Evolutionary conservation across 2,797 vertebrate genomes (phyloP).

Genomic region (Sternarchorhynchus goeldii): DNA sequence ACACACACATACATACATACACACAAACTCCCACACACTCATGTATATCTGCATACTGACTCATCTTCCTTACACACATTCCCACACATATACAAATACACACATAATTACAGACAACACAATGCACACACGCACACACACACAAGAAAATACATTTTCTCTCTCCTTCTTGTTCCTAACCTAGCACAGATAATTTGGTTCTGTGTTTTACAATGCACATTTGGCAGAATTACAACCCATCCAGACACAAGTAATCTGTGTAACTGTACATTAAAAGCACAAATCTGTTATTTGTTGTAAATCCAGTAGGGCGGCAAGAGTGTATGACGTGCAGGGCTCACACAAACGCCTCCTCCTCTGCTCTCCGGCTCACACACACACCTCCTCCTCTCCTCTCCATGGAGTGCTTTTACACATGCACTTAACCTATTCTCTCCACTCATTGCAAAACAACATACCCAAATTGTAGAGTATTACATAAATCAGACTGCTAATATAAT

Average conservation of each 20-base stretch:
- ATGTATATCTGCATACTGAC: neutral
- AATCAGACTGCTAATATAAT: constrained; percentile 80
- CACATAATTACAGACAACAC: constrained; percentile 22
- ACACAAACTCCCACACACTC: neutral
- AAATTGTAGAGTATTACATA: constrained; percentile 77
- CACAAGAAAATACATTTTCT: constrained; percentile 47
- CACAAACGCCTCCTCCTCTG: constrained; percentile 31
- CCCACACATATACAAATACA: neutral
- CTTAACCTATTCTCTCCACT: constrained; percentile 55
- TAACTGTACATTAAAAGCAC: constrained; percentile 54
- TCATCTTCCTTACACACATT: neutral
- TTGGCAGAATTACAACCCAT: constrained; percentile 61
- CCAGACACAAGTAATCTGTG: constrained; percentile 59
- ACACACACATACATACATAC: constrained; percentile 4
- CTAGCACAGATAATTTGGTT: constrained; percentile 39
- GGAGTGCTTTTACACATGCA: constrained; percentile 63
- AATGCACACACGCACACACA: constrained; percentile 29
- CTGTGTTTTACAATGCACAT: constrained; percentile 52
- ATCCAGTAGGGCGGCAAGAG: constrained; percentile 56
- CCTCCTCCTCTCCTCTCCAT: constrained; percentile 51
- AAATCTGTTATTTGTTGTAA: constrained; percentile 60
- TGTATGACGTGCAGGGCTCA: constrained; percentile 46
- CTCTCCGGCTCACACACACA: constrained; percentile 52
- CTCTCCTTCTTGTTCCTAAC: constrained; percentile 20
- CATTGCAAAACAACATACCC: constrained; percentile 74